A percentile compares a stretch with the other conserved stretches of the same genome.
Conservation (phyloP, 2,888 invertebrate genomes). For the Pheosia gnoma region DNA sequence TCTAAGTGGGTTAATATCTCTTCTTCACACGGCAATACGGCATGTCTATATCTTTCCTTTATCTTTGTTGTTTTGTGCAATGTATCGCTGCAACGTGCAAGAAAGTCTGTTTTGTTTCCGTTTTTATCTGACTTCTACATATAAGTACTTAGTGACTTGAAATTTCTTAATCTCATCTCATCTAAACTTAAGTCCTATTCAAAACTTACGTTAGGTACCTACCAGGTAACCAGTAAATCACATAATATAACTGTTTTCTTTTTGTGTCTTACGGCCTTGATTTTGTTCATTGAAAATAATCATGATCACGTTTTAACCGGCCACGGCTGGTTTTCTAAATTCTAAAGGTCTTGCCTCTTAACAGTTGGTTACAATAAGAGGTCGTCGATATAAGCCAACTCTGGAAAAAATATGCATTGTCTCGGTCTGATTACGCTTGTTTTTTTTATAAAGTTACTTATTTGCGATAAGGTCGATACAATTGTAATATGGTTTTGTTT, state of each 20-base stretch:
- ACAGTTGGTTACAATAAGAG: constrained; percentile 20
- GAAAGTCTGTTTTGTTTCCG: constrained; percentile 32
- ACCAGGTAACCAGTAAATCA: background rate
- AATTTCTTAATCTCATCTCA: background rate
- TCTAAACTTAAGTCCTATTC: background rate
- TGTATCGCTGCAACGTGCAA: constrained; percentile 34
- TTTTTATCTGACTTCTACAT: constrained; percentile 21
- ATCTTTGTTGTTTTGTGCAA: constrained; percentile 30
- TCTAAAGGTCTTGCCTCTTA: constrained; percentile 18
- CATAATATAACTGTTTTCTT: background rate
- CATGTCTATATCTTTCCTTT: constrained; percentile 38
- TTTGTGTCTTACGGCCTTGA: background rate
- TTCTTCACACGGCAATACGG: constrained; percentile 28
- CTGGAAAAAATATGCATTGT: constrained; percentile 31
- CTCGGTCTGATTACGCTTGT: constrained; percentile 36
- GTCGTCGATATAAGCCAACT: constrained; percentile 24
- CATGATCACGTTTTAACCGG: background rate
- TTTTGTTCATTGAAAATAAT: background rate
- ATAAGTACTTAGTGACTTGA: background rate
- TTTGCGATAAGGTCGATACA: constrained; percentile 29
- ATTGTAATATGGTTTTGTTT: constrained; percentile 19
- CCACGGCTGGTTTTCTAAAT: constrained; percentile 16
- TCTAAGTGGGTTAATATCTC: constrained; percentile 30
- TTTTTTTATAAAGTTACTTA: constrained; percentile 31
- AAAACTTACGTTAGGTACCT: background rate